A percentile compares a stretch with the other conserved stretches of the same genome.
Conservation (phyloP, 2,888 invertebrate genomes). For the Hemistola chrysoprasaria region DNA sequence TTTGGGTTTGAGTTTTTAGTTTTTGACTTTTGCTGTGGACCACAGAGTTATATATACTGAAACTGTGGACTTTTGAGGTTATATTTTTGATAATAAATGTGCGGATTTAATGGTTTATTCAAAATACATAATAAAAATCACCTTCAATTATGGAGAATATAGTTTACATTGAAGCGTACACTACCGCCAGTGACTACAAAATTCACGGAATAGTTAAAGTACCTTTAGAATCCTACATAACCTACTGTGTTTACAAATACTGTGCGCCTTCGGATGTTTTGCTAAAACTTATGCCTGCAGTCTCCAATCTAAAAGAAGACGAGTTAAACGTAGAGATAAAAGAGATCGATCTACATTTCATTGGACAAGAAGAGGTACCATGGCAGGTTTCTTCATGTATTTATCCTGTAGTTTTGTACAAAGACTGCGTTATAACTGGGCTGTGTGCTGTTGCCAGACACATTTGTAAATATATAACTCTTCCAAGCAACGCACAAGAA, state of each 20-base stretch:
- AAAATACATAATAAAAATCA: too few relatives aligned
- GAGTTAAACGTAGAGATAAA: slow-evolving; percentile 40
- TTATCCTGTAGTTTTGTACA: slow-evolving; percentile 84
- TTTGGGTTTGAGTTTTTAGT: too few relatives aligned
- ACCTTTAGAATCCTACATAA: slow-evolving; percentile 84
- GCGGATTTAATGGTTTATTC: too few relatives aligned
- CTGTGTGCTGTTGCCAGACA: slow-evolving; percentile 86
- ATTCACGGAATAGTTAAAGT: slow-evolving; percentile 40
- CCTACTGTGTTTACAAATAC: slow-evolving; percentile 83
- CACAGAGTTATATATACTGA: too few relatives aligned
- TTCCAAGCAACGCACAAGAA: slow-evolving; percentile 38
- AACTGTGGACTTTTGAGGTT: too few relatives aligned
- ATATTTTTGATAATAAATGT: too few relatives aligned
- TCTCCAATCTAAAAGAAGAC: slow-evolving; percentile 34
- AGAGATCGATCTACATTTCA: slow-evolving; percentile 43
- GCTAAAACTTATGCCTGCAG: slow-evolving; percentile 63
- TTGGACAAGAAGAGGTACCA: slow-evolving; percentile 59
- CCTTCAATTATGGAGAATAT: slow-evolving; percentile 38
- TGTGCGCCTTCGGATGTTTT: slow-evolving; percentile 68
- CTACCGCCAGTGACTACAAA: slow-evolving; percentile 37
- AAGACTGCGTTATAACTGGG: slow-evolving; percentile 87
- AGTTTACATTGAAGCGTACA: slow-evolving; percentile 54
- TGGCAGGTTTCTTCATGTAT: slow-evolving; percentile 76
- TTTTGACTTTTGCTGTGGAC: too few relatives aligned
- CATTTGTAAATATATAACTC: slow-evolving; percentile 50